A percentile compares a stretch with the other conserved stretches of the same genome.
These are phyloP conservation scores for Hippoglossus hippoglossus DNA, from an alignment of 2,797 vertebrate genomes.

Conservation along the genomic window DNA sequence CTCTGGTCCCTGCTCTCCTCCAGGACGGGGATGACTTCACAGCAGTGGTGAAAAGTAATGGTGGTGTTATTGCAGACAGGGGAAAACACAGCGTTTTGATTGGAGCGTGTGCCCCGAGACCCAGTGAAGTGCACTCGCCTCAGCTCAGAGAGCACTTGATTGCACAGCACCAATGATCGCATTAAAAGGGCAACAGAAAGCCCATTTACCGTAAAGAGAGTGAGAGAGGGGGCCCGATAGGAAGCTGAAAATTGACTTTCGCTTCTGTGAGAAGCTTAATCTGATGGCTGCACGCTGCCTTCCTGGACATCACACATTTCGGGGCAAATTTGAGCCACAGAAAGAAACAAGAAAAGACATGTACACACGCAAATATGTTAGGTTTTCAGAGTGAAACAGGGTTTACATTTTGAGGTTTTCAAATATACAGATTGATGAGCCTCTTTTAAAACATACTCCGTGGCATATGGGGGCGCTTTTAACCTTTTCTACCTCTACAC, in stretches of 20 bases:
- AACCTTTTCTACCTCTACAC: slow-evolving; percentile 55
- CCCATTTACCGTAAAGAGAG: slow-evolving; percentile 76
- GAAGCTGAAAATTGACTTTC: slow-evolving; percentile 79
- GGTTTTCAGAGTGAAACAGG: slow-evolving; percentile 17
- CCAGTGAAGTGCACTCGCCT: slow-evolving; percentile 82
- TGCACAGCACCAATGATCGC: slow-evolving; percentile 83
- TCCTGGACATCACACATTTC: slow-evolving; percentile 27
- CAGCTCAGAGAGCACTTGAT: slow-evolving; percentile 85
- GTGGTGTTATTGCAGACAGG: slow-evolving; percentile 74
- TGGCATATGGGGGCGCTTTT: slow-evolving; percentile 53
- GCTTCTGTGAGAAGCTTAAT: slow-evolving; percentile 50
- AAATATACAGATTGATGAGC: slow-evolving; percentile 41
- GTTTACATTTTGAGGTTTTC: slow-evolving; percentile 8
- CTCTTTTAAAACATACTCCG: slow-evolving; percentile 34
- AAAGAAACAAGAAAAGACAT: neutral
- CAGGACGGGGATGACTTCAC: slow-evolving; percentile 63
- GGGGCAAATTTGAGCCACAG: slow-evolving; percentile 8
- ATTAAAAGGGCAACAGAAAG: slow-evolving; percentile 83
- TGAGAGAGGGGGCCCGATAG: slow-evolving; percentile 63
- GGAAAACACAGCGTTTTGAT: slow-evolving; percentile 80
- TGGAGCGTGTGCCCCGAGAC: slow-evolving; percentile 79
- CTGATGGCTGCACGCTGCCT: slow-evolving; percentile 26
- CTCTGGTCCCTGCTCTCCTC: slow-evolving; percentile 60
- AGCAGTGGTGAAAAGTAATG: slow-evolving; percentile 72
- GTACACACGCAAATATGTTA: slow-evolving; percentile 11